Conservation (phyloP, 2,888 invertebrate species). For the Autographa pulchrina region DNA sequence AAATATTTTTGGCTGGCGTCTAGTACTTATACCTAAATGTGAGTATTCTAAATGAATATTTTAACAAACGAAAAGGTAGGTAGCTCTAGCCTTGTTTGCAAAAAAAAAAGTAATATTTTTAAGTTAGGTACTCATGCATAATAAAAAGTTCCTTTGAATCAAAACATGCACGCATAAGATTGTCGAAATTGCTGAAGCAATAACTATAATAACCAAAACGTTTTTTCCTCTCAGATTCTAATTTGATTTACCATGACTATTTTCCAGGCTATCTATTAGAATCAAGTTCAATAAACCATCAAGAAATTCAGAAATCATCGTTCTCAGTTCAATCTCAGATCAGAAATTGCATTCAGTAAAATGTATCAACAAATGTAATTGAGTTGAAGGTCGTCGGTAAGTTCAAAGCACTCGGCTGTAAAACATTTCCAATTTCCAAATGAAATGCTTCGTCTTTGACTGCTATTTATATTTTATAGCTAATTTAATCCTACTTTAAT, state of each 20-base stretch:
- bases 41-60: too few relatives aligned
- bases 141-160: too few relatives aligned
- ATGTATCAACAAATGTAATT: slow-evolving; percentile 4
- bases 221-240: neutral
- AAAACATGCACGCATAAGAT: neutral
- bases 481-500: neutral
- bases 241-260: neutral
- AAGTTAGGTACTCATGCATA: too few relatives aligned
- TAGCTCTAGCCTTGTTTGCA: too few relatives aligned
- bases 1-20: too few relatives aligned
- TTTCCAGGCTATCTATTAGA: neutral
- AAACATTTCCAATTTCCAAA: neutral
- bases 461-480: too few relatives aligned
- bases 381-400: slow-evolving; percentile 4
- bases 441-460: neutral
- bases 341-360: neutral
- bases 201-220: slow-evolving; percentile 1
- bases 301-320: neutral
- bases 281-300: slow-evolving; percentile 2
- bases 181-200: neutral
- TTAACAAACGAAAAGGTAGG: too few relatives aligned
- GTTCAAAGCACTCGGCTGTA: neutral
- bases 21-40: too few relatives aligned
- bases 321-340: neutral
- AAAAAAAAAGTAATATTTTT: too few relatives aligned